A percentile compares a stretch with the other conserved stretches of the same genome.
Evolutionary conservation across 2,888 invertebrate genomes (phyloP).

Genomic region (Eupithecia subumbrata): DNA sequence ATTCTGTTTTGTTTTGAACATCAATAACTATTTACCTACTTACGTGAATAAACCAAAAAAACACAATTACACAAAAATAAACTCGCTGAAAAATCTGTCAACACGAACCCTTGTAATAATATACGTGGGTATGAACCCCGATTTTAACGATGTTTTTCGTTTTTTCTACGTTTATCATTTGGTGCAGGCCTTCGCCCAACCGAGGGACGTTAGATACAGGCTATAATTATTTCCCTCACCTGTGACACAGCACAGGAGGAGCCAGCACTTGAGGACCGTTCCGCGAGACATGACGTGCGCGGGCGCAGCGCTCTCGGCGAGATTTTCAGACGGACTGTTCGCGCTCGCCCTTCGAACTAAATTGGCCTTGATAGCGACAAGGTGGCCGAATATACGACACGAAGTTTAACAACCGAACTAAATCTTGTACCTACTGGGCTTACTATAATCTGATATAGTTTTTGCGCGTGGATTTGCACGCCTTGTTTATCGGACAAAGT

Average conservation of each 20-base stretch:
- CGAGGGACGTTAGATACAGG: neutral
- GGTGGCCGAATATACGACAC: slow-evolving; percentile 48
- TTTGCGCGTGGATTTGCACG: neutral
- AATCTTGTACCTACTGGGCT: neutral
- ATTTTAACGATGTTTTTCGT: neutral
- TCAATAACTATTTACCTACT: neutral
- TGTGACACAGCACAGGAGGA: slow-evolving; percentile 68
- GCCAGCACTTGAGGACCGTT: slow-evolving; percentile 23
- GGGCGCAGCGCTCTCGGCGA: slow-evolving; percentile 34
- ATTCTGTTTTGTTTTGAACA: neutral
- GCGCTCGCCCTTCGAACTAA: slow-evolving; percentile 70
- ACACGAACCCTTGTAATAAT: neutral
- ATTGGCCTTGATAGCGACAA: slow-evolving; percentile 65
- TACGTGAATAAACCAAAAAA: neutral
- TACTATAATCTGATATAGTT: neutral
- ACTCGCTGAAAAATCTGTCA: neutral
- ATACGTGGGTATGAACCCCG: neutral
- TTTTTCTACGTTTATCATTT: neutral
- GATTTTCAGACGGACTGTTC: slow-evolving; percentile 32
- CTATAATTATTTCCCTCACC: slow-evolving; percentile 48
- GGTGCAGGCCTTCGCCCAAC: neutral
- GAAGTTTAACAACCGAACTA: neutral
- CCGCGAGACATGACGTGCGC: slow-evolving; percentile 24
- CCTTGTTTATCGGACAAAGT: neutral
- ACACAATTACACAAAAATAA: neutral